Evolutionary conservation across 1,140 invertebrate species (phyloP).

Genomic region (Hycleus phaleratus): DNA sequence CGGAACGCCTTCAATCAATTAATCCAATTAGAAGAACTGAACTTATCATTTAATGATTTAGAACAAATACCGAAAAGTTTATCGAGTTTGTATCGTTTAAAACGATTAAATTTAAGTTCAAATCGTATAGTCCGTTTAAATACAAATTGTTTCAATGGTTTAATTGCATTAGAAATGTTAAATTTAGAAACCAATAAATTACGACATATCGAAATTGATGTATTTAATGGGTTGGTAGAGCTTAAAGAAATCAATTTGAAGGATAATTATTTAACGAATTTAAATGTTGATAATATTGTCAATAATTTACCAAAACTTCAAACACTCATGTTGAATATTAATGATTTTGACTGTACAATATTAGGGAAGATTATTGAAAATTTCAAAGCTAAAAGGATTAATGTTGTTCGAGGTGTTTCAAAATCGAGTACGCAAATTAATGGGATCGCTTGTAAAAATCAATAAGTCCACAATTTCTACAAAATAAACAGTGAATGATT

Average conservation of each 20-base stretch:
- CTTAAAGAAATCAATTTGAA: conserved; percentile 55
- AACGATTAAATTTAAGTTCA: conserved; percentile 56
- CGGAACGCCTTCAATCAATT: conserved; percentile 57
- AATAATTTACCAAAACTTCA: conserved; percentile 5
- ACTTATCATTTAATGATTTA: conserved; percentile 8
- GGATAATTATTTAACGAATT: conserved; percentile 45
- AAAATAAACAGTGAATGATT: too few species aligned
- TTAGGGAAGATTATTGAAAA: conserved; percentile 1
- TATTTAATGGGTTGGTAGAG: conserved; percentile 50
- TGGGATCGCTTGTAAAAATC: conserved; percentile 10
- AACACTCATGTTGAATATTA: conserved; percentile 8
- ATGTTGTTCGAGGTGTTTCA: conserved; percentile 2
- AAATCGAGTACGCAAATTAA: conserved; percentile 1
- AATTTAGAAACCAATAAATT: conserved; percentile 51
- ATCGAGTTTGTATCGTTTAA: conserved; percentile 34
- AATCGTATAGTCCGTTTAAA: conserved; percentile 55
- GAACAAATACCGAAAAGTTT: conserved; percentile 6
- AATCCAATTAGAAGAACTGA: conserved; percentile 46
- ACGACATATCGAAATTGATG: conserved; percentile 47
- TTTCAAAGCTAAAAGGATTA: conserved; percentile 3
- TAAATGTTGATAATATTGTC: conserved; percentile 11
- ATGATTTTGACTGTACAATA: conserved; percentile 8
- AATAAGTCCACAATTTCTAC: not conserved
- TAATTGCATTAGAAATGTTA: conserved; percentile 52
- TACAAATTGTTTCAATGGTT: conserved; percentile 55